Percentiles rank a stretch among this genome's conserved stretches.
Conservation (phyloP, 2,113 vertebrate species). For the Sprattus sprattus region DNA sequence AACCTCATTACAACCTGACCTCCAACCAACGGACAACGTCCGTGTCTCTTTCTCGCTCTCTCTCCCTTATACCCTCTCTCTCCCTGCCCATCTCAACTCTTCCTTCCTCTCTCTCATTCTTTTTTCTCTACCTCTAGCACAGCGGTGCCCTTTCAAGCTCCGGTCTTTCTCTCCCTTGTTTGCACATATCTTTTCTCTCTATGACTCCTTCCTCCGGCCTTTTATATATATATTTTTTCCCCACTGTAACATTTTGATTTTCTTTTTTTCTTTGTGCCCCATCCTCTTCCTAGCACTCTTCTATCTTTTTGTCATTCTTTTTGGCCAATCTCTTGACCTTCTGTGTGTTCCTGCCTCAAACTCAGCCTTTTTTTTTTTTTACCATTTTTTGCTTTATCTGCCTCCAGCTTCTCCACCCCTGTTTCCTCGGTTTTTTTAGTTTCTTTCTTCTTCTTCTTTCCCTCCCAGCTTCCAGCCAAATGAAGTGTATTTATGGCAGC, state of each 20-base stretch:
- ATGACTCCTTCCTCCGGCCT: constrained; percentile 25
- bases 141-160: constrained; percentile 25
- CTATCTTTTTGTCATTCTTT: not conserved
- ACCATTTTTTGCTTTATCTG: not conserved
- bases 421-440: not conserved
- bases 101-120: constrained; percentile 31
- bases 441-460: not conserved
- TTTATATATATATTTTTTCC: not conserved
- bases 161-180: constrained; percentile 38
- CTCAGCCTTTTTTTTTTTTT: not conserved
- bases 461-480: constrained; percentile 55
- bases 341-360: constrained; percentile 27
- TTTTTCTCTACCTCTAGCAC: not conserved
- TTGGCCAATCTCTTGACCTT: constrained; percentile 46
- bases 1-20: constrained; percentile 52
- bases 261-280: not conserved
- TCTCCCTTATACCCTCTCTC: constrained; percentile 15
- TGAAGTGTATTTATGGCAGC: constrained; percentile 73
- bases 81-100: constrained; percentile 18
- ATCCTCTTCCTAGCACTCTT: not conserved
- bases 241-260: constrained; percentile 24
- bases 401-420: not conserved
- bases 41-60: not conserved
- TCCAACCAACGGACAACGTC: constrained; percentile 43
- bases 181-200: constrained; percentile 49